Conservation (phyloP, 2,888 invertebrate species). For the Falcaria lacertinaria region DNA sequence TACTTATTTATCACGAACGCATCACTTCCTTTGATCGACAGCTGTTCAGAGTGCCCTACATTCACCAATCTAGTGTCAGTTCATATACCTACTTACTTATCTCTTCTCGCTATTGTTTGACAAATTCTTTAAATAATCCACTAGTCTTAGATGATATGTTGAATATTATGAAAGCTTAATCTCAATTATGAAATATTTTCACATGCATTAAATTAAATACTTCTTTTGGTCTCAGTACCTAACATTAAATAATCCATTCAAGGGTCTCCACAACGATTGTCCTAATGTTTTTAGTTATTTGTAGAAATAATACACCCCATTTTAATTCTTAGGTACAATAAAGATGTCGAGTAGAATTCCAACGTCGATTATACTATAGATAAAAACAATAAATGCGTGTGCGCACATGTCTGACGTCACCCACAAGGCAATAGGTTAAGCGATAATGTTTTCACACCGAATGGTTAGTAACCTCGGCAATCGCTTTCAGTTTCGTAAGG, state of each 20-base stretch:
- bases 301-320: no score
- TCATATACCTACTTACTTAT: no score
- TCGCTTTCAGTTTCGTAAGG: not conserved
- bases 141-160: no score
- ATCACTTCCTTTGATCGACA: slow-evolving; percentile 1
- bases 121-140: no score
- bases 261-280: no score
- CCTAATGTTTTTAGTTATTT: no score
- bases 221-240: no score
- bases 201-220: no score
- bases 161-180: no score
- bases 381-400: slow-evolving; percentile 11
- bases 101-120: no score
- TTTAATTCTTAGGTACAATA: not conserved
- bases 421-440: slow-evolving; percentile 17
- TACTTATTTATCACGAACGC: not conserved
- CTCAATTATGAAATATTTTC: no score
- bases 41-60: not conserved
- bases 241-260: no score
- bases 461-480: slow-evolving; percentile 12
- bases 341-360: not conserved
- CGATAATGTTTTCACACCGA: slow-evolving; percentile 4
- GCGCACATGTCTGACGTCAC: slow-evolving; percentile 28
- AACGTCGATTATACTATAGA: slow-evolving; percentile 1
- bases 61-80: not conserved